Conservation (phyloP, 1,140 invertebrate species). For the Heterodera carotae region DNA sequence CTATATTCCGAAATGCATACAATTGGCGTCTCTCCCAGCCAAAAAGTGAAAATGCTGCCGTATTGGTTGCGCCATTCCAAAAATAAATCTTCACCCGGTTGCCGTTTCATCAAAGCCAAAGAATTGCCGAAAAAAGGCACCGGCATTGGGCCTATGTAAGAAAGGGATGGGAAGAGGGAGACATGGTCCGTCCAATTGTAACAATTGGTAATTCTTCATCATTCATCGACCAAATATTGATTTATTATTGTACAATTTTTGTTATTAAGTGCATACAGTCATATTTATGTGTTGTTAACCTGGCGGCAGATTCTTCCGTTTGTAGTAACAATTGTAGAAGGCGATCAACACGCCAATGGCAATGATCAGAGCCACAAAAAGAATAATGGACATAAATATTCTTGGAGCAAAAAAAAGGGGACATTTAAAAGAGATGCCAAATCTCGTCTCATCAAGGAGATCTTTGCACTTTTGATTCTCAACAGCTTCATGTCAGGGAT, state of each 20-base stretch:
- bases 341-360: not conserved
- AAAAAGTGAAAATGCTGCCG: constrained; percentile 42
- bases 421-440: too few species aligned
- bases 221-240: too few species aligned
- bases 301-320: constrained; percentile 30
- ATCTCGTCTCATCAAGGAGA: too few species aligned
- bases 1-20: constrained; percentile 39
- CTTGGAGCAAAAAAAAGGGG: too few species aligned
- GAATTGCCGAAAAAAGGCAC: constrained; percentile 39
- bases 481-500: too few species aligned
- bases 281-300: too few species aligned
- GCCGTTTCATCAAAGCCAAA: constrained; percentile 27
- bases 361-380: not conserved
- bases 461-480: too few species aligned
- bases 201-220: too few species aligned
- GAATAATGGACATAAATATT: not conserved
- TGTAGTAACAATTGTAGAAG: constrained; percentile 34
- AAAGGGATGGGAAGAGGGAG: too few species aligned
- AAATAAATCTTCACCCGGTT: constrained; percentile 40
- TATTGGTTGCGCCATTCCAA: constrained; percentile 35
- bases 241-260: too few species aligned
- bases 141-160: constrained; percentile 20
- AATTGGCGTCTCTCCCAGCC: constrained; percentile 38
- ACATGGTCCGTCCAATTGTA: too few species aligned
- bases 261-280: too few species aligned